Evolutionary conservation across 2,113 vertebrate species (phyloP), one percentile per base, ranked within the genome.

Genomic region (Callipepla squamata): DNA sequence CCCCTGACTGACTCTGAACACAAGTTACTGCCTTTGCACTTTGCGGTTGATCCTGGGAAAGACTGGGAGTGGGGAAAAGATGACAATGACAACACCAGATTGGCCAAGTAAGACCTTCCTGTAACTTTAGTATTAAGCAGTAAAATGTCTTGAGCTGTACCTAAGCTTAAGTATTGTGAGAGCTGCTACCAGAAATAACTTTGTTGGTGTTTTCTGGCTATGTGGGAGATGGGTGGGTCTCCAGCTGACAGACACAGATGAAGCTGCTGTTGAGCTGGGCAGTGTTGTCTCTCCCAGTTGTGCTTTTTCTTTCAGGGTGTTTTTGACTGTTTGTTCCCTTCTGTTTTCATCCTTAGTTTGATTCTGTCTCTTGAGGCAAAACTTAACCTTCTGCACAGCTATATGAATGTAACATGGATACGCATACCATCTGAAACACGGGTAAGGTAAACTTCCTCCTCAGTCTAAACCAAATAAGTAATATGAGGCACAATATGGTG

Each of bases 321-420:
- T 92, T 94, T 79, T 93, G 82, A 91, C 50, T 88, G 36, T 65
- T 80, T 91, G 4, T 92, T 91, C 80, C 70, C 5, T 85, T 82
- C 80, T 91, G 91, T 93, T 84, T 93, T 88, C 55, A 53, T 92
- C 80, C 65, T 73, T 97, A 99, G 99, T 98, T 98, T 99, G 95
- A 99, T 99, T 98, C 98, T 99, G 95, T 99, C 99, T 69, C 98
- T 99, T 94, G 99, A 99, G 97, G 99, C 99, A 97, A 99, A 99
- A 97, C 98, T 99, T 95, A 99, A 98, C 96, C 98, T 99, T 90
- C 98, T 99, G 89, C 99, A 99, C 98, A 99, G 98, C 98, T 99
- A 99, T 97, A 99, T 99, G 99, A 99, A 99, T 97, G 99, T 99
- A 98, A 99, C 99, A 3, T 99, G 99, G 99, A 99, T 99, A 94